Base-by-base conservation (phyloP, 1,140 invertebrate genomes). In the Drosophila ogumai region DNA sequence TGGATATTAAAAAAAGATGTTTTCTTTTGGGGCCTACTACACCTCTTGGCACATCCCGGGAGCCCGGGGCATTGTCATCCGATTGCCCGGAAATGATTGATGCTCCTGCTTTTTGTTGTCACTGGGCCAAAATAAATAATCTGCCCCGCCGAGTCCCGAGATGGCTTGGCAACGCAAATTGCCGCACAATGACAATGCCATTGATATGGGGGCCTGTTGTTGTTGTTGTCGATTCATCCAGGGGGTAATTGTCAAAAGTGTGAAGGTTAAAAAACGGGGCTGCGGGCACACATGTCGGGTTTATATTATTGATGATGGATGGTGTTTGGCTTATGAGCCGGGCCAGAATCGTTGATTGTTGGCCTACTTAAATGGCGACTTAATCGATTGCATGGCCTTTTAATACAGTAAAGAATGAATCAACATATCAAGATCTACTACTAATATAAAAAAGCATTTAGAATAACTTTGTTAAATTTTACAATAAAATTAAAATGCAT, bases 1-100 rank as follows among this genome's bases (percentile, higher is more conserved):
- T 88, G 59, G 65, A 82, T 84, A 87, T 82, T 84, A 84, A 77
- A 73, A 55, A 75, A 74, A 76, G 5, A 73, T 82, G 60, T 60
- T 40, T 58, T 49, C 19, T 15, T 54, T 19, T 52, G 31, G 31
- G 43, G 55, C 32, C 25, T 36, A 44, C 36, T n/a, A 56, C 38
- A 49, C 44, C 61, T 64, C 63, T 22, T 46, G 73, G 44, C 36
- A 32, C 40, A 52, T 36, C 40, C 52, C n/a, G 34, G 34, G 56
- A 43, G 38, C 40, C 47, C 44, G n/a, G 10, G 40, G 36, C 71
- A 68, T 75, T 81, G 79, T 87, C 79, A 79, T 79, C 63, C 84
- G 79, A 88, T 88, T 87, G 84, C 72, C 79, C 82, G 77, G 84
- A 90, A 88, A 88, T 88, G 77, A 88, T 88, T 88, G 81, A 88